Conservation (phyloP, 2,888 invertebrate species). For the Serrognathus titanus region DNA sequence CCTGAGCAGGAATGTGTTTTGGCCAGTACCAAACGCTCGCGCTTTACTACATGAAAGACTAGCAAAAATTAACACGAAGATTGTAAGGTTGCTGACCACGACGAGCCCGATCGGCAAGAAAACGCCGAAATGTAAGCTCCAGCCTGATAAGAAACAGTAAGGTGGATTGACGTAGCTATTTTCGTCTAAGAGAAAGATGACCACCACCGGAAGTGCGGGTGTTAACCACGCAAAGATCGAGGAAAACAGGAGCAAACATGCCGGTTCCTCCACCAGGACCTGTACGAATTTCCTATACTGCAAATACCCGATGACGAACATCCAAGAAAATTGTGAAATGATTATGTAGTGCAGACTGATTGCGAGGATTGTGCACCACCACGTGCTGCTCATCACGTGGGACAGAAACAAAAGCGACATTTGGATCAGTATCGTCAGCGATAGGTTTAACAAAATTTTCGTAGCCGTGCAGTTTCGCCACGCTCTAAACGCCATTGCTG, state of each 20-base stretch:
- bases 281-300: conserved; percentile 62
- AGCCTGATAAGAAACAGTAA: conserved; percentile 53
- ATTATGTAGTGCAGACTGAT: background rate
- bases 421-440: conserved; percentile 49
- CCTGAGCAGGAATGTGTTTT: conserved; percentile 53
- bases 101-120: conserved; percentile 53
- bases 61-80: conserved; percentile 55
- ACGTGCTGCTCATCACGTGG: background rate
- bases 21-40: conserved; percentile 49
- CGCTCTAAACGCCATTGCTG: conserved; percentile 53
- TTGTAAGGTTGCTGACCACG: conserved; percentile 53
- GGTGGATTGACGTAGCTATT: conserved; percentile 46
- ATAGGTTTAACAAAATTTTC: conserved; percentile 56
- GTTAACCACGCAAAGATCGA: conserved; percentile 59
- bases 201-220: conserved; percentile 52
- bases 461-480: conserved; percentile 59
- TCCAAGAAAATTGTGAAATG: background rate
- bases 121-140: conserved; percentile 52
- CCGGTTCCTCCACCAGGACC: conserved; percentile 56
- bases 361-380: background rate
- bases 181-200: conserved; percentile 48
- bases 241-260: conserved; percentile 57
- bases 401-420: conserved; percentile 35
- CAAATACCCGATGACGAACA: conserved; percentile 48
- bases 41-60: conserved; percentile 49